Evolutionary conservation across 2,113 vertebrate genomes (phyloP).

Genomic region (Cynocephalus volans): DNA sequence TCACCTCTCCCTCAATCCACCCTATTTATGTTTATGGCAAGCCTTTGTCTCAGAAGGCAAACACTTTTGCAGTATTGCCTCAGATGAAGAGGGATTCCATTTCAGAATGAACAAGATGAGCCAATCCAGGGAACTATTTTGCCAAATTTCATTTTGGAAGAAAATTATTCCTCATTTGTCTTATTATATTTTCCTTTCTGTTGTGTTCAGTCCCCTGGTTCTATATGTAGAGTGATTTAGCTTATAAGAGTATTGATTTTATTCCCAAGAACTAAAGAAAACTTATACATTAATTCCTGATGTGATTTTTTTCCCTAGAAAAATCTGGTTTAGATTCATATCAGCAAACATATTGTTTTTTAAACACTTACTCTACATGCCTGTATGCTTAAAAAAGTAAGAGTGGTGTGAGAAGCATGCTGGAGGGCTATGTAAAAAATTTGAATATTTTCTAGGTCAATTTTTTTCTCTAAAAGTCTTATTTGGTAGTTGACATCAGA

Average conservation of each 20-base stretch:
- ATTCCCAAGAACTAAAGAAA: slow-evolving; percentile 22
- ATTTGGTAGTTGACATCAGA: background rate
- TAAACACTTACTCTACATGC: background rate
- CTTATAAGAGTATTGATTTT: background rate
- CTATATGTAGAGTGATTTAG: background rate
- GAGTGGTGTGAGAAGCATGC: background rate
- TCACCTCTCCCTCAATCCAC: background rate
- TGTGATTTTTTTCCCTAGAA: background rate
- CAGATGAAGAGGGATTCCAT: background rate
- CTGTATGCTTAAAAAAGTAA: background rate
- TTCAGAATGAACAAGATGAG: slow-evolving; percentile 39
- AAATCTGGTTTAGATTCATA: background rate
- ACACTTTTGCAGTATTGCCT: background rate
- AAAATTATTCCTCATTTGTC: background rate
- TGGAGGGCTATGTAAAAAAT: background rate
- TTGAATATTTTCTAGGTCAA: background rate
- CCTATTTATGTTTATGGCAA: background rate
- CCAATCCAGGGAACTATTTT: background rate
- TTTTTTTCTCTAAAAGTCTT: background rate
- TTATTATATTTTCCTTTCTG: slow-evolving; percentile 1
- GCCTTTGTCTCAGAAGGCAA: background rate
- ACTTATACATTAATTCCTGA: background rate
- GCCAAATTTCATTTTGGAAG: background rate
- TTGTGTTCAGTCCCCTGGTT: background rate
- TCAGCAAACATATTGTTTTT: background rate